Evolutionary conservation across 2,113 vertebrate genomes (phyloP), one percentile per base, ranked within the genome.

Genomic region (Brachyhypopomus occidentalis): DNA sequence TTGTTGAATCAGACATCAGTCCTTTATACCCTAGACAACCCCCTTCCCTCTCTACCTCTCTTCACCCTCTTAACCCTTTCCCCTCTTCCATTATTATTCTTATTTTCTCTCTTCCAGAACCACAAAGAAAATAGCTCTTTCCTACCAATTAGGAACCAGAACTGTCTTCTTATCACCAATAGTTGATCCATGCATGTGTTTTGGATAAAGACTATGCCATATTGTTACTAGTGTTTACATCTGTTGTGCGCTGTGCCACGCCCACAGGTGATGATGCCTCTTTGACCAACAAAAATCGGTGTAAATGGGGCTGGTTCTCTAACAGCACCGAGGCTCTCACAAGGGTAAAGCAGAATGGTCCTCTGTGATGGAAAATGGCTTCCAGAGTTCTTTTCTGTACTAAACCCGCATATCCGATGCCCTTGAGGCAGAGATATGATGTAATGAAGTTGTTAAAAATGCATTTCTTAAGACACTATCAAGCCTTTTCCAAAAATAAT

Each of bases 1-100:
- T 20, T 55, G 25, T 81, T 72, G 75, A 79, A 85, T 74, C 45
- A 72, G 63, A 79, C 72, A 45, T 72, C 73, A 85, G 63, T 70
- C 75, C 63, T 79, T 85, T 45, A 72, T 82, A 45, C 75, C 16
- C 22, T 58, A 72, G 23, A 19, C 34, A 34, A 67, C 45, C 12
- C 45, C 45, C 45, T 45, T 67, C 60, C 63, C 30, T 19, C 63
- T 52, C 45, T 81, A 2, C 12, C 45, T 52, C 45, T 11, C 45
- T 52, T 9, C 23, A 14, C 25, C 25, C 63, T 64, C 7, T 71
- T 58, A 59, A 20, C 34, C 30, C 62, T 30, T n/a, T 25, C 25
- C 30, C 45, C 23, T 75, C 59, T 22, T 22, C 20, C 75, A 2
- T 27, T 36, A 38, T 55, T 34, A 16, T 25, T 19, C 74, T 2